Evolutionary conservation across 2,888 invertebrate species (phyloP).

Genomic region (Pseudolycoriella hygida): DNA sequence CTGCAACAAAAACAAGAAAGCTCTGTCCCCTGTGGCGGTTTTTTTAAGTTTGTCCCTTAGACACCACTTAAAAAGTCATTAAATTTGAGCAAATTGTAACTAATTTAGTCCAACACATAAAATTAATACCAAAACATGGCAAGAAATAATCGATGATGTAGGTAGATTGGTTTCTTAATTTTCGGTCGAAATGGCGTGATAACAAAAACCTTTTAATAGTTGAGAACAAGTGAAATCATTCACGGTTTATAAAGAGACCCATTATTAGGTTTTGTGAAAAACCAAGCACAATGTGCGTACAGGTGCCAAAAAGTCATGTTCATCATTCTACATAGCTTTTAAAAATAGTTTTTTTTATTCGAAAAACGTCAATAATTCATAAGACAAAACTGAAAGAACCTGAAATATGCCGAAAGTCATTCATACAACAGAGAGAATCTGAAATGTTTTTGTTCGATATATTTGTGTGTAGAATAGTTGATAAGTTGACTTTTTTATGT

Average conservation of each 20-base stretch:
- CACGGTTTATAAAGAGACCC: not conserved
- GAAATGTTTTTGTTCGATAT: too few species aligned
- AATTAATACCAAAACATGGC: too few species aligned
- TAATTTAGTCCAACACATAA: too few species aligned
- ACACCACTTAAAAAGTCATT: too few species aligned
- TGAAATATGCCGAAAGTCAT: not conserved
- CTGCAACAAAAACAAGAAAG: too few species aligned
- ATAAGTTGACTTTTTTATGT: too few species aligned
- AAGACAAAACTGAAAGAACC: not conserved
- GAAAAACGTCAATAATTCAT: too few species aligned
- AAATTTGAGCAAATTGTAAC: too few species aligned
- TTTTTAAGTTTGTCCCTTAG: too few species aligned
- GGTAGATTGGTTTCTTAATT: not conserved
- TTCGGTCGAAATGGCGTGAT: not conserved
- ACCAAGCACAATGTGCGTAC: not conserved
- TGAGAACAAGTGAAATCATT: not conserved
- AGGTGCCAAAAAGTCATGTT: conserved; percentile 1
- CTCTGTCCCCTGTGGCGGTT: too few species aligned
- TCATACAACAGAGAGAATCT: not conserved
- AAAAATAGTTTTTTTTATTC: too few species aligned
- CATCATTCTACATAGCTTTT: not conserved
- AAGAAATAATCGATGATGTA: not conserved
- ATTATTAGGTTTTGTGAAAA: not conserved
- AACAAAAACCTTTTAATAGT: not conserved
- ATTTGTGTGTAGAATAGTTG: too few species aligned